A percentile compares a stretch with the other conserved stretches of the same genome.
These are phyloP conservation scores for Synanthedon formicaeformis DNA, from an alignment of 2,888 invertebrate species.

Conservation along the genomic window DNA sequence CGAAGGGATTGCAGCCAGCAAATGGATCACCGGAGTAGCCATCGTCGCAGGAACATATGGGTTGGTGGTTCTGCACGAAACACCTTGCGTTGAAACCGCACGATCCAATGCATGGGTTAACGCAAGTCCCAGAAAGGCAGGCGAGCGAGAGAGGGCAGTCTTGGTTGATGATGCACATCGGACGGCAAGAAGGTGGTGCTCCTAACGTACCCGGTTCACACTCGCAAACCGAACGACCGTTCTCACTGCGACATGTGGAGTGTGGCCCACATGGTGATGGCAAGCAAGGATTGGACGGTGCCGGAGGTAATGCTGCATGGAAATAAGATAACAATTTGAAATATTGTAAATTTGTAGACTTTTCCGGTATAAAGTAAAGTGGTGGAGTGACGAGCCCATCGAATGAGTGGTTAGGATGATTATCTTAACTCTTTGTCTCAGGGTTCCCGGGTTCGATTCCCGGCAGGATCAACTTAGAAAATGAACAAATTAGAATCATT, in stretches of 20 bases:
- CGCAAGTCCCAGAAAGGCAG: conserved; percentile 78
- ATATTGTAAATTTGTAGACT: too few relatives aligned
- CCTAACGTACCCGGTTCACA: conserved; percentile 82
- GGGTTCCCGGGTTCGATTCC: too few relatives aligned
- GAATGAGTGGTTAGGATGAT: too few relatives aligned
- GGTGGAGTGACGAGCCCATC: too few relatives aligned
- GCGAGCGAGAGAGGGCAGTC: conserved; percentile 82
- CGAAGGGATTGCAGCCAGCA: conserved; percentile 74
- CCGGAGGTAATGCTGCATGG: not conserved
- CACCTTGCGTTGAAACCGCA: conserved; percentile 84
- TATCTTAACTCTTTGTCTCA: too few relatives aligned
- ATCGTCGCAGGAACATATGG: conserved; percentile 78
- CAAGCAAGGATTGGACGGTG: conserved; percentile 69
- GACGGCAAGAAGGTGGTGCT: conserved; percentile 82
- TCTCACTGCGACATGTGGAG: conserved; percentile 73
- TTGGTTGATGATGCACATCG: conserved; percentile 82
- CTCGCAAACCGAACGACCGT: conserved; percentile 77
- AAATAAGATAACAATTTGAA: not conserved
- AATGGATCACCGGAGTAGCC: conserved; percentile 87
- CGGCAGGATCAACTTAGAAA: too few relatives aligned
- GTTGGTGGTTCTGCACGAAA: conserved; percentile 79
- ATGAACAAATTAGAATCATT: too few relatives aligned
- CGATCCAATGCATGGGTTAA: conserved; percentile 81
- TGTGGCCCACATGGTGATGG: conserved; percentile 79
- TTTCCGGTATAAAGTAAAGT: too few relatives aligned